These are phyloP conservation scores for Folsomia manolachei DNA, from an alignment of 2,888 invertebrate genomes.

Conservation along the genomic window DNA sequence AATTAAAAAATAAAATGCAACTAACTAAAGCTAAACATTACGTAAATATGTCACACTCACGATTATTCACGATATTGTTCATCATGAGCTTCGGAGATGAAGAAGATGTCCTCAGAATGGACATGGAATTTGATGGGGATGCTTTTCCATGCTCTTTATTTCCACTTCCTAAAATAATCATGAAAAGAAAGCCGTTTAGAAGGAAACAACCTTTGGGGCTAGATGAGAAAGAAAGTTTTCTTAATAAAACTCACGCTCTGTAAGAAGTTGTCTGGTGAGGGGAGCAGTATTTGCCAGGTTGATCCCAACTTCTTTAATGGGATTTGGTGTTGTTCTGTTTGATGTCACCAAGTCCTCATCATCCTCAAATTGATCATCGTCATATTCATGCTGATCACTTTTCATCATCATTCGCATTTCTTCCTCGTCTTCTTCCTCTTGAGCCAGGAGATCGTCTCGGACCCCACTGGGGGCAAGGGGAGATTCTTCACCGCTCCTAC, in stretches of 20 bases:
- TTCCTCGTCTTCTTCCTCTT: slow-evolving; percentile 15
- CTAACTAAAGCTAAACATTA: neutral
- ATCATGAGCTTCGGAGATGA: slow-evolving; percentile 2
- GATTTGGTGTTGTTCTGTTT: slow-evolving; percentile 61
- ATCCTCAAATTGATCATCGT: slow-evolving; percentile 16
- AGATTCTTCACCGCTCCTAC: neutral
- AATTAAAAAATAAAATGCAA: too few species aligned
- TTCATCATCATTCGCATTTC: neutral
- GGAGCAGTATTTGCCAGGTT: slow-evolving; percentile 35
- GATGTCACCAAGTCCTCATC: slow-evolving; percentile 55
- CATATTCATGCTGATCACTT: slow-evolving; percentile 4
- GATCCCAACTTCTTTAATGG: slow-evolving; percentile 29
- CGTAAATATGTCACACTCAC: neutral
- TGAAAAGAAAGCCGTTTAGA: neutral
- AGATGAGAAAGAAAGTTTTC: neutral
- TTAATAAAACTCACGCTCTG: slow-evolving; percentile 36
- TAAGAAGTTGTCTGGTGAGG: slow-evolving; percentile 44
- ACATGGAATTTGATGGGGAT: neutral
- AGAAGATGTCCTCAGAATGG: slow-evolving; percentile 3
- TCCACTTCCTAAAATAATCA: neutral
- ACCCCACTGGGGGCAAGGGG: neutral
- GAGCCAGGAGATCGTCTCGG: neutral
- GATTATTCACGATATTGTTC: neutral
- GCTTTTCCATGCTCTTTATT: slow-evolving; percentile 7
- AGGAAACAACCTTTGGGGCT: neutral